These are phyloP conservation scores for Cercopithecus mona DNA, from an alignment of 2,113 vertebrate genomes.

Conservation along the genomic window DNA sequence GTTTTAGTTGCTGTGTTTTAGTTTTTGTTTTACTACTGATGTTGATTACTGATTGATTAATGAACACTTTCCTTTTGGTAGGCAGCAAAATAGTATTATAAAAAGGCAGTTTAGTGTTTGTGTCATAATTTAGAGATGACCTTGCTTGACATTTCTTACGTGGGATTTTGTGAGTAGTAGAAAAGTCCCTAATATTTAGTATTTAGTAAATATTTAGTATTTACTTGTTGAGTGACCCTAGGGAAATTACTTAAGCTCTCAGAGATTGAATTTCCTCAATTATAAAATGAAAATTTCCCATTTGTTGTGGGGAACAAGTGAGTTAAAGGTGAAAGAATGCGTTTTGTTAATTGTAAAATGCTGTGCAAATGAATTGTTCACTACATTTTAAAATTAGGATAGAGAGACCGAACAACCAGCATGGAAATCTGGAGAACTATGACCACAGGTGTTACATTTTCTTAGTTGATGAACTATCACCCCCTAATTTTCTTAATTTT, in stretches of 20 bases:
- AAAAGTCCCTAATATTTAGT: not conserved
- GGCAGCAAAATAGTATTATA: constrained; percentile 26
- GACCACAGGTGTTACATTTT: constrained; percentile 12
- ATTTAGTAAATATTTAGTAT: not conserved
- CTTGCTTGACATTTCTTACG: not conserved
- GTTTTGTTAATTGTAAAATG: constrained; percentile 50
- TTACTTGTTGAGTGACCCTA: not conserved
- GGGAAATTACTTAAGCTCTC: not conserved
- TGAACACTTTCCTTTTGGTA: not conserved
- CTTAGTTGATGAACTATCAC: constrained; percentile 30
- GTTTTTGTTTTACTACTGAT: not conserved
- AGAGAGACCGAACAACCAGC: not conserved
- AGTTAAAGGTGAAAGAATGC: not conserved
- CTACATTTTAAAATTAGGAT: constrained; percentile 39
- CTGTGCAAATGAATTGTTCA: constrained; percentile 15
- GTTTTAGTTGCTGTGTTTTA: constrained; percentile 1
- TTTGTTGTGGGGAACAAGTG: not conserved
- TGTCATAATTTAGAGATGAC: not conserved
- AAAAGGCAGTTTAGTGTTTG: constrained; percentile 12
- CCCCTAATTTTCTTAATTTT: constrained; percentile 28
- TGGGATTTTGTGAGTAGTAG: constrained; percentile 37
- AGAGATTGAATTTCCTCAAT: not conserved
- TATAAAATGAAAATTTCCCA: constrained; percentile 19
- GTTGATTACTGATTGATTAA: not conserved
- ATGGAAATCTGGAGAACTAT: constrained; percentile 16